Conservation (phyloP, 2,888 invertebrate genomes). For the Baccha elongata region DNA sequence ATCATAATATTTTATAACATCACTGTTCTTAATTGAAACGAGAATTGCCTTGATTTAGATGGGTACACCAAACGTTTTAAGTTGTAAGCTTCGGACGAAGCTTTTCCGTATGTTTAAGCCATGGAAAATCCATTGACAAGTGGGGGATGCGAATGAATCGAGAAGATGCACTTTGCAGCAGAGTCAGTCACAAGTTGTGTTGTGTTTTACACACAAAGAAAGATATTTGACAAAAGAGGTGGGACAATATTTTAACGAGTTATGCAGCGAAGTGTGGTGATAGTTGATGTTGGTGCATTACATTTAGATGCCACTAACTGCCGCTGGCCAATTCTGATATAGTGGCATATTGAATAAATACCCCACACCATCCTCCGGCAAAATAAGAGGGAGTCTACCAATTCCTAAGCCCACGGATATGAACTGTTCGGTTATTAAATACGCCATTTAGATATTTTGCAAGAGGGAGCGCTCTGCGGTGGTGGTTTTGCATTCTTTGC, state of each 20-base stretch:
- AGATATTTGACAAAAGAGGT: slow-evolving; percentile 62
- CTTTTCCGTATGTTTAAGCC: slow-evolving; percentile 62
- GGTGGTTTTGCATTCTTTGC: slow-evolving; percentile 59
- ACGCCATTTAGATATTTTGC: slow-evolving; percentile 72
- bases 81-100: slow-evolving; percentile 55
- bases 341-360: background rate
- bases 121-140: slow-evolving; percentile 25
- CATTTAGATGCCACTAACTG: slow-evolving; percentile 67
- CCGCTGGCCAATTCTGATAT: slow-evolving; percentile 70
- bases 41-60: slow-evolving; percentile 64
- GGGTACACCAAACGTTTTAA: slow-evolving; percentile 33
- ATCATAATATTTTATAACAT: slow-evolving; percentile 1
- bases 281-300: background rate
- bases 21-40: background rate
- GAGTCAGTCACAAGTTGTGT: background rate
- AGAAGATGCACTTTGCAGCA: slow-evolving; percentile 62
- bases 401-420: slow-evolving; percentile 49
- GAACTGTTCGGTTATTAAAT: slow-evolving; percentile 63
- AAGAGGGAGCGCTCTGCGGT: slow-evolving; percentile 66
- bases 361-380: slow-evolving; percentile 27
- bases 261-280: slow-evolving; percentile 8
- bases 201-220: slow-evolving; percentile 48
- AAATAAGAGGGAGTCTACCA: slow-evolving; percentile 51
- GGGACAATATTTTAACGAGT: slow-evolving; percentile 44
- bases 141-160: slow-evolving; percentile 54